phyloP scores from a whole-genome alignment of 2,113 vertebrate genomes.

The Lathamus discolor region DNA sequence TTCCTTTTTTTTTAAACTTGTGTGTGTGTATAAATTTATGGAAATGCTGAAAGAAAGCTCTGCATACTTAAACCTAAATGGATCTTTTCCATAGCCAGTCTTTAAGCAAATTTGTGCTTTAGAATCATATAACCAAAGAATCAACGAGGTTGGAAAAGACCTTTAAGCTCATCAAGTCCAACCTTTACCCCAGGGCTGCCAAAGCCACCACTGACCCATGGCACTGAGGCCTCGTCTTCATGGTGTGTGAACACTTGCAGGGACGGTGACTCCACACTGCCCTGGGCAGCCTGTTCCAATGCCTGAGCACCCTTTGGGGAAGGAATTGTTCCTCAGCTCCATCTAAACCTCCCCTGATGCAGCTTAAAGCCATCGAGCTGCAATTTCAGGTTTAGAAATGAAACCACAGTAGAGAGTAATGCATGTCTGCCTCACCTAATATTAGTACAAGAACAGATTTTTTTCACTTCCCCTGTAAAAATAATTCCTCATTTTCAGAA shows the following conservation, averaged over 20 bases:
- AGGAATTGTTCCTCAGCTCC: not conserved
- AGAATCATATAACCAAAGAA: not conserved
- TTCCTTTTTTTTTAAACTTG: rapidly evolving
- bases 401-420: not conserved
- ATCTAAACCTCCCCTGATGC: not conserved
- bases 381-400: not conserved
- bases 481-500: not conserved
- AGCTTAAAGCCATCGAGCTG: not conserved
- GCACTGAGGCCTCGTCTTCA: not conserved
- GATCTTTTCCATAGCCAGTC: not conserved
- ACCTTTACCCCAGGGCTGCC: not conserved
- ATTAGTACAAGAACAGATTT: not conserved
- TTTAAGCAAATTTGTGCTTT: not conserved
- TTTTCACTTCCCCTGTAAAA: not conserved
- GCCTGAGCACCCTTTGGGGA: not conserved
- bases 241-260: not conserved
- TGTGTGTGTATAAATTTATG: not conserved
- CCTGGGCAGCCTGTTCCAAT: not conserved
- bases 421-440: not conserved
- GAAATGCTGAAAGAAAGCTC: not conserved
- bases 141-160: not conserved
- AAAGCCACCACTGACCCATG: not conserved
- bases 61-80: not conserved
- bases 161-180: not conserved
- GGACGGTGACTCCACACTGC: not conserved